These are phyloP conservation scores for Leucophenga montana DNA, from an alignment of 2,888 invertebrate species.

Conservation along the genomic window DNA sequence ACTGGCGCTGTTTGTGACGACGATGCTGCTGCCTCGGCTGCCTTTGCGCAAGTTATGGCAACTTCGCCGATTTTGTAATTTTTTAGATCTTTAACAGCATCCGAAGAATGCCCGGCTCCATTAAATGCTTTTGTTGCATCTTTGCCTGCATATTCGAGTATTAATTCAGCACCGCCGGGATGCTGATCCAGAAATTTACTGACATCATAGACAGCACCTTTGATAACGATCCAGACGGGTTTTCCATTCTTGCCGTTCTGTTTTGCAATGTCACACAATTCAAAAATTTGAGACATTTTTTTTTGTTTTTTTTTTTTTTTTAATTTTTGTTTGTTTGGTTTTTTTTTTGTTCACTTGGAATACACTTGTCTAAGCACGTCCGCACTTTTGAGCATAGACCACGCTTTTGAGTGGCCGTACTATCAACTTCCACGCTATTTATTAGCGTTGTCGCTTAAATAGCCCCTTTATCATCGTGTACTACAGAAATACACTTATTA, in stretches of 20 bases:
- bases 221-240: conserved; percentile 79
- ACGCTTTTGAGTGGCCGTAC: not conserved
- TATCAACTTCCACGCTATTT: not conserved
- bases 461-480: not conserved
- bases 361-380: not conserved
- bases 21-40: not conserved
- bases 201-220: conserved; percentile 80
- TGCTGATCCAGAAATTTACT: conserved; percentile 79
- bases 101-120: conserved; percentile 79
- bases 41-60: conserved; percentile 51
- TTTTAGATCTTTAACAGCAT: conserved; percentile 77
- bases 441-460: not conserved
- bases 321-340: too few species aligned
- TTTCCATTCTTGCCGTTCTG: conserved; percentile 76
- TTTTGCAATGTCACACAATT: conserved; percentile 76
- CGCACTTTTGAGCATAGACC: not conserved
- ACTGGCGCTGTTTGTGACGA: not conserved
- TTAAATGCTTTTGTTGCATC: conserved; percentile 80
- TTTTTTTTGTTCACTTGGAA: not conserved
- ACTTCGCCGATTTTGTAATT: conserved; percentile 80
- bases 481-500: too few species aligned
- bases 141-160: conserved; percentile 79
- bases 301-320: not conserved
- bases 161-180: conserved; percentile 79
- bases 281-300: conserved; percentile 59